Base-by-base conservation (phyloP, 92 coral and sea anemone genomes). In the Ricordea florida region DNA sequence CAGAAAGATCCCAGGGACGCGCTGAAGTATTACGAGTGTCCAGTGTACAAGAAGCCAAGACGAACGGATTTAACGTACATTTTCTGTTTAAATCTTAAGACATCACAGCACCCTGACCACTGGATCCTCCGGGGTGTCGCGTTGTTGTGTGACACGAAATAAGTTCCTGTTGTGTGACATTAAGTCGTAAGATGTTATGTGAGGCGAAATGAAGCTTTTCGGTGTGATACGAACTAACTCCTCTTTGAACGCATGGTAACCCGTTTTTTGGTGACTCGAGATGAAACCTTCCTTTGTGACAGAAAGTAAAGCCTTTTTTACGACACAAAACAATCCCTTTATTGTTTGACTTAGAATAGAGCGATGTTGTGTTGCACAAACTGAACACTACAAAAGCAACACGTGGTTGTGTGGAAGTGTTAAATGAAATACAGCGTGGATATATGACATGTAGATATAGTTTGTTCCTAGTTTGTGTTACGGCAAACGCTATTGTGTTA, bases 101-200 rank as follows among this genome's bases (percentile, higher is more conserved):
- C 99, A 9, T 64, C 90, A 5, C 86, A 81, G 26, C 83, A 86
- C 44, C 99, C 96, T 13, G 97, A 92, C 65, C 96, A 96, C 80
- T 96, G 99, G 99, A 96, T 92, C 74, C 71, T 96, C 2, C 90
- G 99, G 34, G 99, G 99, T 17, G 99, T 92, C 18, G 99, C 99
- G 2, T 79, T 96, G 50, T 74, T 96, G 78, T 96, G 99, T 77
- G 99, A 96, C 78, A 96, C 99, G 2, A 96, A 96, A 73, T 96
- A 83, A 53, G 10, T 33, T 68, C 28, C 26, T 47, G 55, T 47
- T 47, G 55, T 17, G 27, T 42, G 70, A 27, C 55, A 23, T 0
- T 21, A 11, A 62, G 8, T 14, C 27, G 14, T 47, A 4, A 20
- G 5, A 29, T 24, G 16, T 44, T 20, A 15, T 44, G 3, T 2